Evolutionary conservation across 2,797 vertebrate genomes (phyloP).

Genomic region (Adrianichthys oophorus): DNA sequence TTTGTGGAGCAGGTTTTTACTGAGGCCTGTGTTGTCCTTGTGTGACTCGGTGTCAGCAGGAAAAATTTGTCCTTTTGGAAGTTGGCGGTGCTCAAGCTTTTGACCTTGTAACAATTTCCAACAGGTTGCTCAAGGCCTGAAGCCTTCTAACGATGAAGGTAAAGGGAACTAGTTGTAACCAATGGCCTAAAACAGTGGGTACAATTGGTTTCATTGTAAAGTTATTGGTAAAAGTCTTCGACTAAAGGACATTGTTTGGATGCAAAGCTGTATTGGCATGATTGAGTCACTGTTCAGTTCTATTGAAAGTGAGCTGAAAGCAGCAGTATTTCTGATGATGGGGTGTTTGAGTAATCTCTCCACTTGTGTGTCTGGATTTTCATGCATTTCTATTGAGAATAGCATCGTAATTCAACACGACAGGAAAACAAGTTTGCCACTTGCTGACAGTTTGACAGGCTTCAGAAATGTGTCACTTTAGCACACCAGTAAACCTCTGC

Average conservation of each 20-base stretch:
- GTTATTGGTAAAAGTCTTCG: conserved; percentile 15
- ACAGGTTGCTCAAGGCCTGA: neutral
- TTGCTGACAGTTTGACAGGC: neutral
- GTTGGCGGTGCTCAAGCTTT: neutral
- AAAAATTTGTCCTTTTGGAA: neutral
- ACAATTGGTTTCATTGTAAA: conserved; percentile 10
- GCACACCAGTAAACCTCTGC: too few species aligned
- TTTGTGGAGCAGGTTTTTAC: neutral
- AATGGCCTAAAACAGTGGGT: neutral
- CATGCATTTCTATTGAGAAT: conserved; percentile 5
- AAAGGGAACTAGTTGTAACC: neutral
- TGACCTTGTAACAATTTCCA: neutral
- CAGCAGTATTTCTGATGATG: conserved; percentile 36
- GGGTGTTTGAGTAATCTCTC: conserved; percentile 49
- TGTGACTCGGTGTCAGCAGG: neutral
- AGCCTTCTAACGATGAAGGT: neutral
- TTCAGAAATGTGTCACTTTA: neutral
- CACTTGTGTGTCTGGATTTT: conserved; percentile 14
- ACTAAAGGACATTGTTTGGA: conserved; percentile 42
- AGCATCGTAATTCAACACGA: conserved; percentile 10
- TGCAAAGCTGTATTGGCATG: conserved; percentile 58
- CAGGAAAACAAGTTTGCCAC: neutral
- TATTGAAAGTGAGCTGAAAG: conserved; percentile 65
- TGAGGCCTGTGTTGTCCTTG: neutral
- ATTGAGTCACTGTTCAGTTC: conserved; percentile 64